Evolutionary conservation across 1,140 invertebrate species (phyloP).

Genomic region (Chymomyza costata): DNA sequence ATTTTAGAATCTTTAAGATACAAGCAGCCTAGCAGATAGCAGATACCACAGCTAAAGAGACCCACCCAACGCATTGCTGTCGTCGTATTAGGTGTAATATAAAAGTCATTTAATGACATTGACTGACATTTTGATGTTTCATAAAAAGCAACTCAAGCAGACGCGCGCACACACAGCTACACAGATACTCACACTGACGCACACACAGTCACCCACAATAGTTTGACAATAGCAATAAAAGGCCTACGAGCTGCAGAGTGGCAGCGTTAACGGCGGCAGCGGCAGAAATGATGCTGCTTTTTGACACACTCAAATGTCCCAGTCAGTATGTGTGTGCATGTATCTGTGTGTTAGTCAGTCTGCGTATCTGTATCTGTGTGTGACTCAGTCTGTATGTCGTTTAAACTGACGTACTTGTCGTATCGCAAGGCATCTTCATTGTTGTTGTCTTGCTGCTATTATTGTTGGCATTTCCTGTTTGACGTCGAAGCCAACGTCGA

Average conservation of each 20-base stretch:
- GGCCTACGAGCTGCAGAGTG: slow-evolving; percentile 49
- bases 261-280: neutral
- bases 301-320: slow-evolving; percentile 18
- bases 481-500: too few relatives aligned
- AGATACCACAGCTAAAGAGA: neutral
- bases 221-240: slow-evolving; percentile 73
- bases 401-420: slow-evolving; percentile 54
- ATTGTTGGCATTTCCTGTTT: slow-evolving; percentile 59
- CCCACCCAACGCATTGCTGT: slow-evolving; percentile 33
- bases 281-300: neutral
- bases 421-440: slow-evolving; percentile 66
- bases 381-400: too few relatives aligned
- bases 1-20: slow-evolving; percentile 74
- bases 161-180: slow-evolving; percentile 20
- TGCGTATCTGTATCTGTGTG: neutral
- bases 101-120: slow-evolving; percentile 74
- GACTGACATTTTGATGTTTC: slow-evolving; percentile 73
- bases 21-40: slow-evolving; percentile 47
- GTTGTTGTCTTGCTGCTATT: slow-evolving; percentile 47
- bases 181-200: slow-evolving; percentile 17
- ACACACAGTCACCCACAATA: slow-evolving; percentile 42
- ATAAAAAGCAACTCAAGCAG: slow-evolving; percentile 72
- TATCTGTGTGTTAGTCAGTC: neutral
- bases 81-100: slow-evolving; percentile 73
- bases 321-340: slow-evolving; percentile 10